These are phyloP conservation scores for Holothuria glaberrima DNA, from an alignment of 35 echinoderm and acorn worm genomes.

Conservation along the genomic window DNA sequence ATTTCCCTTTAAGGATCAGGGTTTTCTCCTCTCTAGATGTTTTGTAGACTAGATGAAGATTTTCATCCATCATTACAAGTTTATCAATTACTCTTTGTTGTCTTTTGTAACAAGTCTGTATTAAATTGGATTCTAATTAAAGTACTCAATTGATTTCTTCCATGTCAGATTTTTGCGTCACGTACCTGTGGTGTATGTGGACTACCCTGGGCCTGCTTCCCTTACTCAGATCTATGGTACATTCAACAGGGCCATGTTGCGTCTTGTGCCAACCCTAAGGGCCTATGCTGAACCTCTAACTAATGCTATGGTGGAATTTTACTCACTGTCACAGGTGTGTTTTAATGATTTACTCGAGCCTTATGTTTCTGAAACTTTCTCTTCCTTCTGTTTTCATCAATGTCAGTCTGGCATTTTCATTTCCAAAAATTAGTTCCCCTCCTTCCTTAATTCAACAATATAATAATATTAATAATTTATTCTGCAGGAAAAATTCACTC, in stretches of 20 bases:
- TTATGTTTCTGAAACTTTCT: not conserved
- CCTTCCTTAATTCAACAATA: too few species aligned
- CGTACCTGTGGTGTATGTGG: conserved; percentile 95
- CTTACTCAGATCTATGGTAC: conserved; percentile 97
- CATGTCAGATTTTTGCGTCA: conserved; percentile 82
- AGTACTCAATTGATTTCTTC: not conserved
- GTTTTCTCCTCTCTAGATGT: too few species aligned
- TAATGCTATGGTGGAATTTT: conserved; percentile 96
- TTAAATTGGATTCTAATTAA: too few species aligned
- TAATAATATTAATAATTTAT: not conserved
- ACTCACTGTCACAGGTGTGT: conserved; percentile 78
- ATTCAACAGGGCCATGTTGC: conserved; percentile 86
- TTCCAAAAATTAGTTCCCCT: not conserved
- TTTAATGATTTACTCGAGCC: not conserved
- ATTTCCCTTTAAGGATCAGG: too few species aligned
- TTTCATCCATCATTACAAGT: too few species aligned
- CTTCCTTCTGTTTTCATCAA: too few species aligned
- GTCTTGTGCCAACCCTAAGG: conserved; percentile 83
- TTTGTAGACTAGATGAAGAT: too few species aligned
- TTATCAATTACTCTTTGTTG: too few species aligned
- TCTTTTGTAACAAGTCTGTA: too few species aligned
- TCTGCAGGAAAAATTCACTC: conserved; percentile 83
- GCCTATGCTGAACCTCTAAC: conserved; percentile 94
- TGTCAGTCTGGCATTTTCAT: too few species aligned
- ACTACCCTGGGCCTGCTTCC: conserved; percentile 88